Evolutionary conservation across 2,113 vertebrate species (phyloP).

Genomic region (Rostratula benghalensis): DNA sequence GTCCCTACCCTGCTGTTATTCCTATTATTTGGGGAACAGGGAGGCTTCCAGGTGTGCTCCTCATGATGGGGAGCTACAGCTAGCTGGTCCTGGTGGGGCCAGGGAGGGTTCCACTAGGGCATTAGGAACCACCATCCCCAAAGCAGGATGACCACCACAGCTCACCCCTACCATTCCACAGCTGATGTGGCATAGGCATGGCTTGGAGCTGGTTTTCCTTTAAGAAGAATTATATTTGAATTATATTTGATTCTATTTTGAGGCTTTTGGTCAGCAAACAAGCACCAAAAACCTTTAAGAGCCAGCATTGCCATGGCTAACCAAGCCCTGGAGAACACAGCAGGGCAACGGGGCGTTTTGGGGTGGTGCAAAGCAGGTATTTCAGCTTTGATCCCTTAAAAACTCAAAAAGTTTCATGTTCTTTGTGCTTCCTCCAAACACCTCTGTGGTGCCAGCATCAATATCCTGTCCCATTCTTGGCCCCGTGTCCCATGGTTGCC

Average conservation of each 20-base stretch:
- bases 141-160: rapidly evolving
- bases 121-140: neutral
- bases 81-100: neutral
- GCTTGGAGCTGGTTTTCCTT: neutral
- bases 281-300: neutral
- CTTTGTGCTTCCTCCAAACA: neutral
- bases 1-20: neutral
- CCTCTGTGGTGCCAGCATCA: neutral
- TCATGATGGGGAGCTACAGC: neutral
- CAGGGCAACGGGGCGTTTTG: rapidly evolving
- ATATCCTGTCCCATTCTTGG: neutral
- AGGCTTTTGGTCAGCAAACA: neutral
- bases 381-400: neutral
- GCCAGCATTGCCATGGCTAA: rapidly evolving
- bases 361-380: neutral
- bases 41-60: neutral
- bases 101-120: too few relatives aligned
- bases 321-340: neutral
- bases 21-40: rapidly evolving
- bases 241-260: neutral
- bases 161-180: neutral
- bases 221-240: neutral
- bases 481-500: neutral
- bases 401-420: neutral
- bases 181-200: rapidly evolving